Evolutionary conservation across 1,140 invertebrate genomes (phyloP).

Genomic region (Archivesica marissinica): DNA sequence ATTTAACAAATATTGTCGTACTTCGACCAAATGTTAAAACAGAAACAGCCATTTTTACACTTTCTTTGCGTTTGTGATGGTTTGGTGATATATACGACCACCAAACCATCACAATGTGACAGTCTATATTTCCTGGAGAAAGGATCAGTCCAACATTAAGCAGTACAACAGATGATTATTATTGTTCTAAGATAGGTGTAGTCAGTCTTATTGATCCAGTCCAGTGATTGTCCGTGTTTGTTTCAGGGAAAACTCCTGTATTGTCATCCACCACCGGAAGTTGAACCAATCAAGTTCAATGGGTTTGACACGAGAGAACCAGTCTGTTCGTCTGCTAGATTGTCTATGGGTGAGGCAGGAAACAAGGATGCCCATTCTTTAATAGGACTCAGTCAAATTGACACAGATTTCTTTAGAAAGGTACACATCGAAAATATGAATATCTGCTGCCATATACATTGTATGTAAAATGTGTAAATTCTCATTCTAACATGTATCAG

Average conservation of each 20-base stretch:
- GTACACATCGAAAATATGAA: constrained; percentile 41
- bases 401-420: constrained; percentile 85
- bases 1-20: too few species aligned
- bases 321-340: background rate
- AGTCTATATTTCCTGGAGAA: background rate
- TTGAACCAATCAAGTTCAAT: constrained; percentile 86
- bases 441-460: background rate
- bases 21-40: too few species aligned
- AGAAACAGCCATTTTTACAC: too few species aligned
- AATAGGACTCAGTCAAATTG: constrained; percentile 65
- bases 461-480: background rate
- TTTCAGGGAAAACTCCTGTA: constrained; percentile 91
- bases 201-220: background rate
- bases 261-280: constrained; percentile 92
- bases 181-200: background rate
- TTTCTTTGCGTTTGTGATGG: too few species aligned
- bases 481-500: background rate
- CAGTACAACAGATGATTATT: background rate
- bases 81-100: too few species aligned
- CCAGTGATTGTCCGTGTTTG: background rate
- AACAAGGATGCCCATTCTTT: background rate
- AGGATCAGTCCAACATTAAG: background rate
- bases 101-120: too few species aligned
- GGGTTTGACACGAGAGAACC: background rate
- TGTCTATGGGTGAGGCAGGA: background rate